Conservation (phyloP, 2,797 vertebrate genomes). For the Coilia nasus region DNA sequence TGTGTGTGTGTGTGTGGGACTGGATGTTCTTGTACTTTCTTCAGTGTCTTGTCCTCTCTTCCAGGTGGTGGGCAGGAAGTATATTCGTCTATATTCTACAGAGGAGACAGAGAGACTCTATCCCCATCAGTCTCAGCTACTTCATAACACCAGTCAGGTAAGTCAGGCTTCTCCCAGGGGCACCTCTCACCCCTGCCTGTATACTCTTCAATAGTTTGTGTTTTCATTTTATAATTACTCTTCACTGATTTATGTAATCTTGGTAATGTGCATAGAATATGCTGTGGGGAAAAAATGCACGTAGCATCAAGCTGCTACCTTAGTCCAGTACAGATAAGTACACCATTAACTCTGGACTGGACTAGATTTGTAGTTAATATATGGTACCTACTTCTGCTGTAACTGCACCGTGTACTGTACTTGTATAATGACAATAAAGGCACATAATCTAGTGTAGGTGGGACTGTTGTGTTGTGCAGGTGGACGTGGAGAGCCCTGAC, state of each 20-base stretch:
- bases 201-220: background rate
- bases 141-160: slow-evolving; percentile 96
- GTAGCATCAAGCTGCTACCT: too few species aligned
- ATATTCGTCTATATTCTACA: slow-evolving; percentile 87
- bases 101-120: slow-evolving; percentile 86
- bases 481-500: slow-evolving; percentile 91
- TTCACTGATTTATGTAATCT: background rate
- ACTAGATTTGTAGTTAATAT: background rate
- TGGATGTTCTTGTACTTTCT: background rate
- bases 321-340: too few species aligned
- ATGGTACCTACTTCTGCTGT: too few species aligned
- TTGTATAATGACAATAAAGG: too few species aligned
- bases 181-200: background rate
- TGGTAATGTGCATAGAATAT: too few species aligned
- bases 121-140: slow-evolving; percentile 88
- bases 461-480: slow-evolving; percentile 68
- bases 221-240: background rate
- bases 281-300: too few species aligned
- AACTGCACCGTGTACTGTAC: too few species aligned
- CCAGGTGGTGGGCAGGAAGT: slow-evolving; percentile 93
- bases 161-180: background rate
- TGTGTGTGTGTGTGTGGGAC: background rate
- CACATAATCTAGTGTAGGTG: too few species aligned
- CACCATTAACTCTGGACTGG: too few species aligned
- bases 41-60: background rate